Evolutionary conservation across 2,113 vertebrate genomes (phyloP).

Genomic region (Ophthalmolycus amberensis): DNA sequence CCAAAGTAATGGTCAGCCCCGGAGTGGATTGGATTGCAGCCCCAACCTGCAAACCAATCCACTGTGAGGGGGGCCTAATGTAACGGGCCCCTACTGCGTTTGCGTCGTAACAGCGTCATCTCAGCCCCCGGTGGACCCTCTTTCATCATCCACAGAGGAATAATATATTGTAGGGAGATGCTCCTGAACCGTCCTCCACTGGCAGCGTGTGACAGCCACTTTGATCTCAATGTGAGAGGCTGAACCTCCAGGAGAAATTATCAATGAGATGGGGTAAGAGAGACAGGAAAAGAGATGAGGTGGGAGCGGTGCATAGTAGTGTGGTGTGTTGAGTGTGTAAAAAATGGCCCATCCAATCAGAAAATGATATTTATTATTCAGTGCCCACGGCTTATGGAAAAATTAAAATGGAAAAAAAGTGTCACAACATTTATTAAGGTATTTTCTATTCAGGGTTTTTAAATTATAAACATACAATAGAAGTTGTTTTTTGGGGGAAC

Average conservation of each 20-base stretch:
- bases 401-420: neutral
- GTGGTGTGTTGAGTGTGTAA: slow-evolving; percentile 19
- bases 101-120: slow-evolving; percentile 76
- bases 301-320: neutral
- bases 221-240: slow-evolving; percentile 81
- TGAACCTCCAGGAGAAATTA: slow-evolving; percentile 83
- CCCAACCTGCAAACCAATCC: slow-evolving; percentile 54
- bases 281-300: slow-evolving; percentile 27
- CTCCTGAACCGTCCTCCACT: slow-evolving; percentile 74
- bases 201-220: slow-evolving; percentile 81
- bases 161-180: slow-evolving; percentile 76
- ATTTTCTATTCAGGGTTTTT: slow-evolving; percentile 2
- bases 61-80: slow-evolving; percentile 34
- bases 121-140: slow-evolving; percentile 58
- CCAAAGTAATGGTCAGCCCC: slow-evolving; percentile 24
- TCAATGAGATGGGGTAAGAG: slow-evolving; percentile 78
- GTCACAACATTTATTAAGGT: slow-evolving; percentile 20
- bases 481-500: slow-evolving; percentile 14
- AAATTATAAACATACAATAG: slow-evolving; percentile 18
- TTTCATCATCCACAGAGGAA: slow-evolving; percentile 80
- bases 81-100: slow-evolving; percentile 67
- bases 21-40: slow-evolving; percentile 39
- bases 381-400: slow-evolving; percentile 33
- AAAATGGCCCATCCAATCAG: slow-evolving; percentile 76
- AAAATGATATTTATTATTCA: slow-evolving; percentile 77